Conservation (phyloP, 92 coral and sea anemone genomes). For the Montipora capitata region DNA sequence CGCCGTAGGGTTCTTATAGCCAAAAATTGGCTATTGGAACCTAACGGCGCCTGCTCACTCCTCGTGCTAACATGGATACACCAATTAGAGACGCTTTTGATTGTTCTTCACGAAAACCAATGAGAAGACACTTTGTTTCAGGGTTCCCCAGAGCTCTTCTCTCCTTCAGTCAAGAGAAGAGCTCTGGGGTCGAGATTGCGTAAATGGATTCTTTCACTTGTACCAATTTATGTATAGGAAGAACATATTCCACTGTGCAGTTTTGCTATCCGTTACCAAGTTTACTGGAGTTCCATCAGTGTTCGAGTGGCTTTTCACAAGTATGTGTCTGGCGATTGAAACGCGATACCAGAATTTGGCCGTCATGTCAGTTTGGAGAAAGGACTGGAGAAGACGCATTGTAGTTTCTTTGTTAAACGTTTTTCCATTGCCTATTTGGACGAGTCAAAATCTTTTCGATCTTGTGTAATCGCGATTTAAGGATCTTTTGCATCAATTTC, state of each 20-base stretch:
- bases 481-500: not conserved
- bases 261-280: not conserved
- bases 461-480: not conserved
- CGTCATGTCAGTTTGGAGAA: constrained; percentile 56
- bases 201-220: constrained; percentile 41
- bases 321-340: constrained; percentile 33
- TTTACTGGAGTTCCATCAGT: constrained; percentile 12
- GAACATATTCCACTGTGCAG: not conserved
- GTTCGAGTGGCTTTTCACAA: constrained; percentile 52
- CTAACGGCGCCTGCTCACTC: too few relatives aligned
- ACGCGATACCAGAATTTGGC: constrained; percentile 60
- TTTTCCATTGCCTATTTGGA: not conserved
- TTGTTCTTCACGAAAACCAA: too few relatives aligned
- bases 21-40: too few relatives aligned
- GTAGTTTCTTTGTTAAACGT: not conserved
- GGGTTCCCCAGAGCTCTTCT: too few relatives aligned
- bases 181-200: too few relatives aligned
- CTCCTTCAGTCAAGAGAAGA: too few relatives aligned
- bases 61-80: too few relatives aligned
- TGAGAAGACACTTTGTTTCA: too few relatives aligned
- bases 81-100: too few relatives aligned
- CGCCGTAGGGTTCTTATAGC: too few relatives aligned
- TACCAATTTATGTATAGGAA: not conserved
- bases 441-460: not conserved
- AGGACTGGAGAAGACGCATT: constrained; percentile 32